Conservation (phyloP, 2,113 vertebrate genomes). For the Zapus hudsonius region DNA sequence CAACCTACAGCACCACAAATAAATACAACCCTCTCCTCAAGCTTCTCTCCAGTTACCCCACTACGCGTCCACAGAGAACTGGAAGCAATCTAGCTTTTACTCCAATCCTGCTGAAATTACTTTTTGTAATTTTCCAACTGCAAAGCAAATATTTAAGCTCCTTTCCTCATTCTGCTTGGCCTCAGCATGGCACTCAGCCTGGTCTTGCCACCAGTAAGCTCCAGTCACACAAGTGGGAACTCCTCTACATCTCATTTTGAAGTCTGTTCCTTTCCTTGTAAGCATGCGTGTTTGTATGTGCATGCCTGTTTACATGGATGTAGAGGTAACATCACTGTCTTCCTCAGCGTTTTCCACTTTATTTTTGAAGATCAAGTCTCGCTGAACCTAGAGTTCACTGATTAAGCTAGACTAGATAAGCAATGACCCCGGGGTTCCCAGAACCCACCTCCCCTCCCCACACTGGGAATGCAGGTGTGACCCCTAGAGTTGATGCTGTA, state of each 20-base stretch:
- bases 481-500: neutral
- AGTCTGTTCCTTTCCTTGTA: no score
- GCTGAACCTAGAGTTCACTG: no score
- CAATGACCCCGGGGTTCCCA: no score
- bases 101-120: neutral
- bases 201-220: neutral
- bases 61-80: neutral
- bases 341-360: no score
- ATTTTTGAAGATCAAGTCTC: no score
- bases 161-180: neutral
- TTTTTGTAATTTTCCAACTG: constrained; percentile 41
- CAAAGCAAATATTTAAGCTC: constrained; percentile 35
- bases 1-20: neutral
- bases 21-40: neutral
- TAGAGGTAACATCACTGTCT: no score
- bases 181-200: neutral
- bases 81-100: neutral
- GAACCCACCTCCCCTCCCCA: no score
- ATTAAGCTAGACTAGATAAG: no score
- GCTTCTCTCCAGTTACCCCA: neutral
- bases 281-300: no score
- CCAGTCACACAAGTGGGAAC: neutral
- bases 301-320: no score
- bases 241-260: neutral
- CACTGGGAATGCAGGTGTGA: no score